phyloP scores from a whole-genome alignment of 2,888 invertebrate genomes.

The Phengaris alcon region DNA sequence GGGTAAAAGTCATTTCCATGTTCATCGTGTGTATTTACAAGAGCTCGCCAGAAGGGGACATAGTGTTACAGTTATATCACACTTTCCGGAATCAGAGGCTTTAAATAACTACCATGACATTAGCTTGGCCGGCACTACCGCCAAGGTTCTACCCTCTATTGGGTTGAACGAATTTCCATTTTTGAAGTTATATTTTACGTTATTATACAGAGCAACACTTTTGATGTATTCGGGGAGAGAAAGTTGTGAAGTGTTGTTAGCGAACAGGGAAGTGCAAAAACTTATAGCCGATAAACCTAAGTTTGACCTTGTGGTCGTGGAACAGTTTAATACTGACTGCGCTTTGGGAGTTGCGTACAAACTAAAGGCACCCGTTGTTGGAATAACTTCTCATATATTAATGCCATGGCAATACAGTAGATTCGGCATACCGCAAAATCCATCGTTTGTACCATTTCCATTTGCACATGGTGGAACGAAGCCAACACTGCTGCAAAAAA shows the following conservation, averaged over 20 bases:
- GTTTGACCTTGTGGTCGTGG: conserved; percentile 84
- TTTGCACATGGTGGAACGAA: conserved; percentile 68
- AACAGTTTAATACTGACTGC: conserved; percentile 86
- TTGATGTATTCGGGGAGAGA: conserved; percentile 44
- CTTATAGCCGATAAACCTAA: conserved; percentile 66
- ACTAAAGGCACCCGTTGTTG: conserved; percentile 81
- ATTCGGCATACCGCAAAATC: conserved; percentile 78
- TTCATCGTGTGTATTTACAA: conserved; percentile 79
- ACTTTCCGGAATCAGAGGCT: conserved; percentile 76
- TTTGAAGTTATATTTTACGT: conserved; percentile 47
- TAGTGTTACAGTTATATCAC: conserved; percentile 83
- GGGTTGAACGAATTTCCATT: conserved; percentile 46
- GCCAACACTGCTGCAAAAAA: conserved; percentile 56
- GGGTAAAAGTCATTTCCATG: conserved; percentile 85
- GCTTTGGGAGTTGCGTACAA: conserved; percentile 82
- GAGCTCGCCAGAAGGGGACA: conserved; percentile 82
- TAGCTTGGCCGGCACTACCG: conserved; percentile 57
- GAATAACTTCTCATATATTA: conserved; percentile 76
- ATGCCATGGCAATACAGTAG: conserved; percentile 81
- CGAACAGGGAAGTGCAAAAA: conserved; percentile 56
- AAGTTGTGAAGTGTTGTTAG: conserved; percentile 60
- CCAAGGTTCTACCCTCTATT: not conserved
- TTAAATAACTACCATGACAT: conserved; percentile 80
- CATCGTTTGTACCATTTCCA: conserved; percentile 75
- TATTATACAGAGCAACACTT: conserved; percentile 38